Evolutionary conservation across 2,888 invertebrate species (phyloP), one percentile per base, ranked within the genome.

Genomic region (Blomia tropicalis): DNA sequence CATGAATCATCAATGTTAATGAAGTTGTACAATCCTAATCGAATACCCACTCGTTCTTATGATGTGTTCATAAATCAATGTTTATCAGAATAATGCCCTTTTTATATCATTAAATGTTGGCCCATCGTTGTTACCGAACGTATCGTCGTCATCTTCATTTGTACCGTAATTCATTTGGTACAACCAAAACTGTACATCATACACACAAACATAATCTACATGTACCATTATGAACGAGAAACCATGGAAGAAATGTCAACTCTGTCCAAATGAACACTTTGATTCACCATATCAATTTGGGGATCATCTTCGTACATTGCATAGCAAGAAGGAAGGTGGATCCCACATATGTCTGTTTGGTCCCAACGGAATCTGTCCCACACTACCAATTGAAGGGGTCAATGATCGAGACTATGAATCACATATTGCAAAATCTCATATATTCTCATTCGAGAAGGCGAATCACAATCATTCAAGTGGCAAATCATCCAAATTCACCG

Each of bases 261-360:
- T 62, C 19, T 62, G 62, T 62, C 14, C 54, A 14, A 36, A 62
- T 31, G 29, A 43, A 25, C 31, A 29, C 19, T 67, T 67, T 58
- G 62, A 65, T 54, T 63, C 61, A 23, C 63, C 67, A 11, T 58
- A 58, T 51, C 66, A 75, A 58, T 75, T 74, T 77, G 79, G 64
- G 74, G 84, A 85, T 69, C 89, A 89, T 73, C 75, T 89, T 68
- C 79, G 85, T 70, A 83, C 83, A 62, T 80, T 81, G 63, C 89
- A 89, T 72, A 86, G 86, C 72, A 82, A 84, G 25, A 82, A 81
- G 70, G 88, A 89, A 75, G 88, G 89, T 62, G 87, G 87, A 30
- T 85, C 87, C 22, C 84, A 81, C 72, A 82, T 88, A 17, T 89
- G 89, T 72, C 84, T 83, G 70, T 91, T 89, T 79, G 90, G 88